These are phyloP conservation scores for Blastobasis lacticolella DNA, from an alignment of 2,888 invertebrate species.

Conservation along the genomic window DNA sequence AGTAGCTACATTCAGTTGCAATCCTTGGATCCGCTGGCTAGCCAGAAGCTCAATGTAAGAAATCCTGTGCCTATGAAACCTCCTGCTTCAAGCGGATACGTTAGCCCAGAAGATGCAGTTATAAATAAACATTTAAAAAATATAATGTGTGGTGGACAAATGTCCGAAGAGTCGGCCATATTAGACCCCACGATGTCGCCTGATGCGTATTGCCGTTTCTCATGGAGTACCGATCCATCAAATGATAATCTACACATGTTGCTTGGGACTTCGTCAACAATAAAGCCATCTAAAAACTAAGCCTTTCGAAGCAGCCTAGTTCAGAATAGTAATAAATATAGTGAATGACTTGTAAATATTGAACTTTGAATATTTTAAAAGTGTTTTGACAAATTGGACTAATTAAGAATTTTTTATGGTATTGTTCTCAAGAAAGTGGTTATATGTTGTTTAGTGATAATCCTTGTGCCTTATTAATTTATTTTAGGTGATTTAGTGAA, in stretches of 20 bases:
- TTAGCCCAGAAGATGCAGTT: constrained; percentile 57
- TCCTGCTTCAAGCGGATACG: constrained; percentile 50
- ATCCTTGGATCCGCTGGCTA: constrained; percentile 55
- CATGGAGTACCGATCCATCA: constrained; percentile 65
- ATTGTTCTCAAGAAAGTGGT: constrained; percentile 45
- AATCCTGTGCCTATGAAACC: constrained; percentile 46
- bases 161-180: constrained; percentile 54
- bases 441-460: constrained; percentile 68
- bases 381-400: constrained; percentile 49
- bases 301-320: constrained; percentile 25
- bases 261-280: constrained; percentile 47
- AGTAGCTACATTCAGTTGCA: constrained; percentile 63
- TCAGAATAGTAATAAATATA: constrained; percentile 44
- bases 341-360: constrained; percentile 57
- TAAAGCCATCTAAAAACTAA: constrained; percentile 53
- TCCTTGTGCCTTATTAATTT: constrained; percentile 74
- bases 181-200: constrained; percentile 66
- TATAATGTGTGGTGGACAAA: constrained; percentile 46
- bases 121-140: constrained; percentile 63
- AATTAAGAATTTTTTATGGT: constrained; percentile 16
- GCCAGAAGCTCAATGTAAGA: constrained; percentile 48
- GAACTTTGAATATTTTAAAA: constrained; percentile 47
- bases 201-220: constrained; percentile 67
- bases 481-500: constrained; percentile 66
- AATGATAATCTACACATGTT: constrained; percentile 63